Evolutionary conservation across 2,888 invertebrate species (phyloP).

Genomic region (Tetranychus piercei): DNA sequence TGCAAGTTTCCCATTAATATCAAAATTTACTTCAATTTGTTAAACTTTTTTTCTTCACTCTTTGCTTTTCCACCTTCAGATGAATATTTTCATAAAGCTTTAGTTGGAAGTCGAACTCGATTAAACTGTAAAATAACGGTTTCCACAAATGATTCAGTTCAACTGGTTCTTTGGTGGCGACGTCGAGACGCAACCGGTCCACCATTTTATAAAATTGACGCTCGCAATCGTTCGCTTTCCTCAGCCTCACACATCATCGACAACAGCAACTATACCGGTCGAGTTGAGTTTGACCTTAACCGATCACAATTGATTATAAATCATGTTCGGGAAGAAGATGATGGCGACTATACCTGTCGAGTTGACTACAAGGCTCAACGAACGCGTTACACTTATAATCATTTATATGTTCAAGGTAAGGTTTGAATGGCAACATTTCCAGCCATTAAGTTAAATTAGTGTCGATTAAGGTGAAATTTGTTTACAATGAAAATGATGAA

Average conservation of each 20-base stretch:
- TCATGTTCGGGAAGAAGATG: not conserved
- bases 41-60: not conserved
- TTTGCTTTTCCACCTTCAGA: not conserved
- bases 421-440: too few species aligned
- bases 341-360: not conserved
- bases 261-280: not conserved
- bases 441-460: too few species aligned
- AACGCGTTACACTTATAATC: not conserved
- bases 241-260: not conserved
- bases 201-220: not conserved
- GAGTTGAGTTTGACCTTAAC: not conserved
- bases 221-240: not conserved
- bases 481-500: too few species aligned
- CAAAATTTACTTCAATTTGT: not conserved
- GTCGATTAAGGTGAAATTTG: not conserved
- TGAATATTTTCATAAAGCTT: not conserved
- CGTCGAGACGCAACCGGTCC: not conserved
- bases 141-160: not conserved
- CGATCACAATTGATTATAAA: not conserved
- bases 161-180: not conserved
- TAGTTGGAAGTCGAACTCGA: not conserved
- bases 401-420: not conserved
- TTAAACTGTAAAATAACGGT: not conserved
- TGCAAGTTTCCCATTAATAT: too few species aligned
- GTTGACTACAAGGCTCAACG: not conserved